Evolutionary conservation across 2,888 invertebrate species (phyloP), one percentile per base, ranked within the genome.

Genomic region (Nematopogon swammerdamellus): DNA sequence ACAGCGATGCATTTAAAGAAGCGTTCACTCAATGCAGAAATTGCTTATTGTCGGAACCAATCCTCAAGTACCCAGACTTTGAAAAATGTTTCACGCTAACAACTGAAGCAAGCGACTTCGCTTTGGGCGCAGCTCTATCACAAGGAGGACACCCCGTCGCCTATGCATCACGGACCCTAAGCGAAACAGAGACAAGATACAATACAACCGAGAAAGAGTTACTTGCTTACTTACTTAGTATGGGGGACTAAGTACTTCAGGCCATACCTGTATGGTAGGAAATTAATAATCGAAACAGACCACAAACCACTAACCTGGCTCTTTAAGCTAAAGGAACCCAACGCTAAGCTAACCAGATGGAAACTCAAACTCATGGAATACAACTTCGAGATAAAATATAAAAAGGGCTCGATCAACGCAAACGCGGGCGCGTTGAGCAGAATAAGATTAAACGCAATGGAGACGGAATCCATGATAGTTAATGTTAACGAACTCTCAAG

Each of bases 151-250:
- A 52, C 18, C 61, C 59, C 0, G 51, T 62, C 4, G 57, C 57
- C n/a, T 61, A 56, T 51, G 55, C 58, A 0, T 58, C 57, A 5
- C 25, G 60, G 17, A 56, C 56, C 0, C 47, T 58, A 11, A 55
- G 52, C 16, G 25, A 47, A 11, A 49, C 55, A 0, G 56, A 60
- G 55, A 36, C 18, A 8, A 59, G 55, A 17, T 60, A 62, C 43
- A 51, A 50, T 5, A 57, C 58, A 1, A 57, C 54, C 2, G 53
- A 53, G 14, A 52, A 52, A 18, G 52, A 50, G 20, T 30, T 54
- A 14, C 46, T 50, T 10, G 51, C 52, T n/a, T n/a, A n/a, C n/a
- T n/a, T n/a, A n/a, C 10, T 47, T 52, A n/a, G 49, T 52, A 5
- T 53, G 52, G 52, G 46, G 49, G 2, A 44, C 43, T 1, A 51